Conservation (phyloP, 2,113 vertebrate species). For the Illadopsis cleaveri region DNA sequence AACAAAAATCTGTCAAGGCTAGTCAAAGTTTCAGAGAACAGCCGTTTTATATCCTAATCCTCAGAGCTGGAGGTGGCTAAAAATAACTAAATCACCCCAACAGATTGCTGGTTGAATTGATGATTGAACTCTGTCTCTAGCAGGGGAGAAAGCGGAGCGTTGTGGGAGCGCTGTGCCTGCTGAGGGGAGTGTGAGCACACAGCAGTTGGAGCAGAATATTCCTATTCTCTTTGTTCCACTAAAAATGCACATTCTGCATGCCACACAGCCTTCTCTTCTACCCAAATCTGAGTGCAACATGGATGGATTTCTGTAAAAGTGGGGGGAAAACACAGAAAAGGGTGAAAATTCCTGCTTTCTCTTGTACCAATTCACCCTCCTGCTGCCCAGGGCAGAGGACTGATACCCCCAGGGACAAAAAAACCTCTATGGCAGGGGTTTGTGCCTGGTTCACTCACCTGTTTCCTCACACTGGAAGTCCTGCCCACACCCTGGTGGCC, state of each 20-base stretch:
- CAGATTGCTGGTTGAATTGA: slow-evolving; percentile 34
- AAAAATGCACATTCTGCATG: background rate
- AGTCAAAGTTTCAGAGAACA: background rate
- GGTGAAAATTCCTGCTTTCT: background rate
- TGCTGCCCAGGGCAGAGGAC: rapidly evolving
- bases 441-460: slow-evolving; percentile 69
- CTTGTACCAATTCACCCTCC: background rate
- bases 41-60: background rate
- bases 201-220: background rate
- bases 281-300: background rate
- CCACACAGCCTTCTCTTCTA: background rate
- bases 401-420: background rate
- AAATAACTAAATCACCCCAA: slow-evolving; percentile 41
- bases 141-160: background rate
- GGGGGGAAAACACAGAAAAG: rapidly evolving
- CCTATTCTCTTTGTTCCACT: background rate
- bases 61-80: slow-evolving; percentile 8
- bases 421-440: background rate
- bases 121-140: background rate
- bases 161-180: background rate
- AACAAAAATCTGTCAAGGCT: background rate
- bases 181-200: background rate
- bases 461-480: slow-evolving; percentile 82
- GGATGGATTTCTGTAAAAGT: background rate
- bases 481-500: slow-evolving; percentile 74